phyloP scores from a whole-genome alignment of 2,797 vertebrate genomes.

The Carapus acus region DNA sequence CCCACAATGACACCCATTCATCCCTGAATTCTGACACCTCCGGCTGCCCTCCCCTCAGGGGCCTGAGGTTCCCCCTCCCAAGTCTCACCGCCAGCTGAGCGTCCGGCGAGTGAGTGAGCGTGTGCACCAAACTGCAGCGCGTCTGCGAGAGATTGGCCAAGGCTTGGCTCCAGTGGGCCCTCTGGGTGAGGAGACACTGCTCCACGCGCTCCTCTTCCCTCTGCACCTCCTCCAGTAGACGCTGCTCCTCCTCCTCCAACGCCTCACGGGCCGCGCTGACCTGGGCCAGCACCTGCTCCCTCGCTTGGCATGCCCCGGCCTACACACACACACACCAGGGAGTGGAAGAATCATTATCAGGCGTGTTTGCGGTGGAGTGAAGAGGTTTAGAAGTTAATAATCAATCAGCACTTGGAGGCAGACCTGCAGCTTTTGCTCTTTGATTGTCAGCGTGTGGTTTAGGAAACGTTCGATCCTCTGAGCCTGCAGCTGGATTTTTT shows the following conservation, averaged over 20 bases:
- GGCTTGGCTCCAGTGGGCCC: constrained; percentile 82
- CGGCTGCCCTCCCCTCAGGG: neutral
- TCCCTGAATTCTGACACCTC: neutral
- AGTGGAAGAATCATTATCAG: neutral
- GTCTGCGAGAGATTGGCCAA: constrained; percentile 75
- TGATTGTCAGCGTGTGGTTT: constrained; percentile 75
- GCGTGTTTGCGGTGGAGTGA: neutral
- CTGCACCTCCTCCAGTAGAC: constrained; percentile 82
- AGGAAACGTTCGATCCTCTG: constrained; percentile 79
- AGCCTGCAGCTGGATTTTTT: constrained; percentile 88
- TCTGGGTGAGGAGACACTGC: constrained; percentile 90
- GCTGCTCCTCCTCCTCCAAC: constrained; percentile 89
- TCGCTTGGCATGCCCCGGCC: constrained; percentile 69
- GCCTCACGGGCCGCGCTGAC: constrained; percentile 74
- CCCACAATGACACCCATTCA: neutral
- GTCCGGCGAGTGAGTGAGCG: constrained; percentile 80
- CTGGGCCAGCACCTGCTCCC: constrained; percentile 83
- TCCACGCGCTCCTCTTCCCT: constrained; percentile 85
- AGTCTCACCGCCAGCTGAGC: constrained; percentile 79
- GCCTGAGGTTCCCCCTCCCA: neutral
- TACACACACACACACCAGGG: constrained; percentile 37
- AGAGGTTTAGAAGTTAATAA: neutral
- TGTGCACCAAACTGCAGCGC: constrained; percentile 79
- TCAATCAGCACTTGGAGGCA: constrained; percentile 10
- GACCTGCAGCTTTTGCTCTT: constrained; percentile 82